Evolutionary conservation across 1,140 invertebrate species (phyloP).

Genomic region (Caerostris darwini): DNA sequence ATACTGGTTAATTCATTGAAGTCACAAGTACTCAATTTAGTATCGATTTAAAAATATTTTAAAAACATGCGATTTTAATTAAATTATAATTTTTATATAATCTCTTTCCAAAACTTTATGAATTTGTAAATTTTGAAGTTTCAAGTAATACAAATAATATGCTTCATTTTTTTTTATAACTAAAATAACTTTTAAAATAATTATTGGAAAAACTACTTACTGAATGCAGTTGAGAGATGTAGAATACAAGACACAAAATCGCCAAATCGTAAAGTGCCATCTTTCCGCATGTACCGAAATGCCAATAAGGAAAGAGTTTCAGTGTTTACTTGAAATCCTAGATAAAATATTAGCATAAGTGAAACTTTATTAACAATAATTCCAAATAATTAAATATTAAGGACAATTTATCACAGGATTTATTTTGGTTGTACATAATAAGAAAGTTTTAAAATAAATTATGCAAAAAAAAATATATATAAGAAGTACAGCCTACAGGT

Average conservation of each 20-base stretch:
- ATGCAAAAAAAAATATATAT: too few relatives aligned
- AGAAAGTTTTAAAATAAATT: too few relatives aligned
- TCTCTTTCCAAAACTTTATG: not conserved
- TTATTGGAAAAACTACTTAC: conserved; percentile 85
- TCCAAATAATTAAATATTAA: too few relatives aligned
- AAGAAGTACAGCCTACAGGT: too few relatives aligned
- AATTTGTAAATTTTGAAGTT: not conserved
- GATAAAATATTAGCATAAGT: conserved; percentile 69
- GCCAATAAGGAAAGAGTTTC: conserved; percentile 91
- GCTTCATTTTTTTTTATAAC: not conserved
- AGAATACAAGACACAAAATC: conserved; percentile 95
- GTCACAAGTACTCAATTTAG: too few relatives aligned
- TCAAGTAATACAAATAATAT: not conserved
- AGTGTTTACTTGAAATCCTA: conserved; percentile 91
- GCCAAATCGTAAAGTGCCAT: conserved; percentile 94
- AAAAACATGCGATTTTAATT: not conserved
- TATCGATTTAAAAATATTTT: too few relatives aligned
- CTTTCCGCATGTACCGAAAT: conserved; percentile 94
- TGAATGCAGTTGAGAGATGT: conserved; percentile 92
- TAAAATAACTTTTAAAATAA: too few relatives aligned
- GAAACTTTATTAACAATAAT: not conserved
- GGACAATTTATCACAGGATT: too few relatives aligned
- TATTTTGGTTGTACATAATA: too few relatives aligned
- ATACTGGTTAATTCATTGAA: too few relatives aligned
- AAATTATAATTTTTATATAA: conserved; percentile 12